Conservation (phyloP, 2,113 vertebrate genomes). For the Rhagologus leucostigma region DNA sequence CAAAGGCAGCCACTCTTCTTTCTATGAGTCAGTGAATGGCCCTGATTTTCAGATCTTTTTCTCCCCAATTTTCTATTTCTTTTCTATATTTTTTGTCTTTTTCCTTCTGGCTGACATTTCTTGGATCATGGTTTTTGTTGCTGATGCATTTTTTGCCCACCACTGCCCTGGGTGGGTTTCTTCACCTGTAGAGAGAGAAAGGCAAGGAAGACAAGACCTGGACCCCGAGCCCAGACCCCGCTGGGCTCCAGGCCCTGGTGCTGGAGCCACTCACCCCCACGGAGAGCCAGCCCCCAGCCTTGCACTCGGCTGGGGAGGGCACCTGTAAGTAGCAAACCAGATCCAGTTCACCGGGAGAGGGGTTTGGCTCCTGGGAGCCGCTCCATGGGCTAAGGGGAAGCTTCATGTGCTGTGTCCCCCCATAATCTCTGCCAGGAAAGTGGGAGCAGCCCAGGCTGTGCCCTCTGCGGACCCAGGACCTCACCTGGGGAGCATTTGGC, state of each 20-base stretch:
- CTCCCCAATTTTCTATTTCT: not conserved
- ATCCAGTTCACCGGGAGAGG: not conserved
- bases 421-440: not conserved
- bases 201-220: conserved; percentile 77
- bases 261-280: conserved; percentile 73
- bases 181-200: conserved; percentile 82
- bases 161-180: conserved; percentile 53
- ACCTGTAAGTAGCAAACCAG: conserved; percentile 81
- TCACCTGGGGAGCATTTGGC: not conserved
- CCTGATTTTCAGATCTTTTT: conserved; percentile 11
- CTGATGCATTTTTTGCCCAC: conserved; percentile 66
- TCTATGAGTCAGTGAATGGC: not conserved
- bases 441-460: not conserved
- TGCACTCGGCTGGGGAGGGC: conserved; percentile 78
- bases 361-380: not conserved
- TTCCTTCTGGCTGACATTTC: not conserved
- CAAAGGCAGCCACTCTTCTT: not conserved
- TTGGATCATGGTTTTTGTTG: conserved; percentile 34
- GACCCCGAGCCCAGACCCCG: conserved; percentile 66
- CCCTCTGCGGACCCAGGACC: fast-evolving
- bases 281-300: conserved; percentile 81
- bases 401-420: fast-evolving
- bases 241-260: conserved; percentile 78
- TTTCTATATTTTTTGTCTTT: not conserved
- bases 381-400: not conserved